Percentiles rank a stretch among this genome's conserved stretches.
Conservation (phyloP, 2,113 vertebrate species). For the Ailurus styani region DNA sequence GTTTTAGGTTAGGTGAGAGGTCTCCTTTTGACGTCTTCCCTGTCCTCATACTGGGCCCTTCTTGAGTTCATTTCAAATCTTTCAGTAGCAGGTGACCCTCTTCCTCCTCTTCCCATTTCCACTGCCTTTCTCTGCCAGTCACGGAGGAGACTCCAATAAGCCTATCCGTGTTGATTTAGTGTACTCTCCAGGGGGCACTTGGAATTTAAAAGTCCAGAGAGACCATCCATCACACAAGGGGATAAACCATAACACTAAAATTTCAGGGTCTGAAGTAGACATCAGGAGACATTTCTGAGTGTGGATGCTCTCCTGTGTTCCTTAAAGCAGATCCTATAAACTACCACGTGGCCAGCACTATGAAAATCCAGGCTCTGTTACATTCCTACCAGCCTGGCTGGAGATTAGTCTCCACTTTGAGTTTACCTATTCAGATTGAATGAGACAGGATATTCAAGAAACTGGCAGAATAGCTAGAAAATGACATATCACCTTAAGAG, state of each 20-base stretch:
- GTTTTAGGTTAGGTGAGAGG: background rate
- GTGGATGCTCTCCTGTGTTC: background rate
- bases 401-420: background rate
- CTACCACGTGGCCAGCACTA: background rate
- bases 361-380: background rate
- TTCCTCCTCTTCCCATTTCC: background rate
- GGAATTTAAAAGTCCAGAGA: slow-evolving; percentile 11
- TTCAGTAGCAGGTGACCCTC: background rate
- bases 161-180: background rate
- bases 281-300: background rate
- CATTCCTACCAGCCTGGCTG: background rate
- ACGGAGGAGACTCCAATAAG: background rate
- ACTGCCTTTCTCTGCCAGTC: background rate
- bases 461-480: background rate
- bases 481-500: background rate
- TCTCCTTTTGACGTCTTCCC: background rate
- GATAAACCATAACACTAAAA: background rate
- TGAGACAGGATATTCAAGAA: background rate
- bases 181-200: background rate
- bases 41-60: background rate
- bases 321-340: background rate
- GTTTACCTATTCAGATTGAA: background rate
- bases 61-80: background rate
- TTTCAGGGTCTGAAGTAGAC: background rate
- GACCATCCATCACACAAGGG: background rate